A percentile compares a stretch with the other conserved stretches of the same genome.
Evolutionary conservation across 2,888 invertebrate species (phyloP).

Genomic region (Cephalotes varians): DNA sequence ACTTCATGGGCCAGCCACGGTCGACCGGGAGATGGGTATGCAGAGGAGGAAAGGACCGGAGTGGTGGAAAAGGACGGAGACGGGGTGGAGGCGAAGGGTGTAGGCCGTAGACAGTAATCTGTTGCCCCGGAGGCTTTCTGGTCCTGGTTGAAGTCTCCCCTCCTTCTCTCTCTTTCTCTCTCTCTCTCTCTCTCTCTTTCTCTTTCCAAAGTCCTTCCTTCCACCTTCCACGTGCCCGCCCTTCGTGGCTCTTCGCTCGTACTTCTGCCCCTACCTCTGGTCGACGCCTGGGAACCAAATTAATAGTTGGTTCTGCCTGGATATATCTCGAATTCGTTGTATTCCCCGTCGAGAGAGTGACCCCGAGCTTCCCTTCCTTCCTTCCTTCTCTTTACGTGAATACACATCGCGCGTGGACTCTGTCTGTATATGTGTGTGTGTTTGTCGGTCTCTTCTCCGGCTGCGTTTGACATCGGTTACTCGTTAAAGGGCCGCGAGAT

Average conservation of each 20-base stretch:
- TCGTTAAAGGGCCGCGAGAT: slow-evolving; percentile 77
- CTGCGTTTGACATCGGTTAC: slow-evolving; percentile 78
- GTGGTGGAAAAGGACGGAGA: slow-evolving; percentile 28
- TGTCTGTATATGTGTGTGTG: background rate
- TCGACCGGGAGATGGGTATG: slow-evolving; percentile 74
- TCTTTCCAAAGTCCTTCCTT: slow-evolving; percentile 31
- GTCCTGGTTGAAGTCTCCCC: slow-evolving; percentile 60
- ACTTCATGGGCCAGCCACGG: slow-evolving; percentile 82
- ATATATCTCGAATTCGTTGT: slow-evolving; percentile 81
- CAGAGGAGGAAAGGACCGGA: slow-evolving; percentile 48
- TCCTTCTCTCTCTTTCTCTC: slow-evolving; percentile 26
- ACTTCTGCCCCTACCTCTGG: slow-evolving; percentile 60
- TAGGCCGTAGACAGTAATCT: slow-evolving; percentile 82
- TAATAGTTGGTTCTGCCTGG: slow-evolving; percentile 83
- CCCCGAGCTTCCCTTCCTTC: slow-evolving; percentile 65
- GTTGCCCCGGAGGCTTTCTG: slow-evolving; percentile 82
- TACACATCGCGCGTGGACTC: slow-evolving; percentile 34
- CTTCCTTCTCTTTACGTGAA: slow-evolving; percentile 42
- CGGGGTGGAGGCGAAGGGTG: slow-evolving; percentile 61
- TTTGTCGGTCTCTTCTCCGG: slow-evolving; percentile 65
- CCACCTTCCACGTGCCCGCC: slow-evolving; percentile 30
- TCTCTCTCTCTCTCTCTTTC: slow-evolving; percentile 25
- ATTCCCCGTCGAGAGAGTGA: slow-evolving; percentile 76
- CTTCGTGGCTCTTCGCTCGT: slow-evolving; percentile 67
- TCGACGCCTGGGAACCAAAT: slow-evolving; percentile 84